Percentiles rank a stretch among this genome's conserved stretches.
phyloP scores from a whole-genome alignment of 2,113 vertebrate species.

The Paedocypris sp. region DNA sequence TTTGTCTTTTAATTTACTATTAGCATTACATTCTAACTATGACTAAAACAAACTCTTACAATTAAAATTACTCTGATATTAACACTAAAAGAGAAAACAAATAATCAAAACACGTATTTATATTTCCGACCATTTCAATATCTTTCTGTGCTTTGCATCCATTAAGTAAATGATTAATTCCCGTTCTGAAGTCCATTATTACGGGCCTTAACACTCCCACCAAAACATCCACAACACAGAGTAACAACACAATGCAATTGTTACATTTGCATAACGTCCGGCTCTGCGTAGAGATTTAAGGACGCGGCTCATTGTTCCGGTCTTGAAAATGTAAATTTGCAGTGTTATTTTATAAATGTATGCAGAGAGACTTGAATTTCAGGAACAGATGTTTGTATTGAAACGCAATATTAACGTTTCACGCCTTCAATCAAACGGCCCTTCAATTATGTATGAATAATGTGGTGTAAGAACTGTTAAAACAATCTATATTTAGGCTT shows the following conservation, averaged over 20 bases:
- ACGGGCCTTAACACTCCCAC: not conserved
- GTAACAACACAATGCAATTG: not conserved
- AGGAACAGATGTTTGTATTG: constrained; percentile 22
- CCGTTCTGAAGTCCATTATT: not conserved
- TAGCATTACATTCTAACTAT: too few relatives aligned
- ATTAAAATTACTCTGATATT: too few relatives aligned
- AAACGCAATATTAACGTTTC: not conserved
- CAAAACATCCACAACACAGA: constrained; percentile 1
- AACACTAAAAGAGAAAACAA: too few relatives aligned
- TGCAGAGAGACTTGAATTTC: constrained; percentile 25
- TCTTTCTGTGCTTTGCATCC: not conserved
- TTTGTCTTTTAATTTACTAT: too few relatives aligned
- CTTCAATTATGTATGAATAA: too few relatives aligned
- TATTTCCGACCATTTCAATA: too few relatives aligned
- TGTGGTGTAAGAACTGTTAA: too few relatives aligned
- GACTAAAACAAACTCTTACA: too few relatives aligned
- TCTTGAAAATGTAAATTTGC: constrained; percentile 43
- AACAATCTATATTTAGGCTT: not conserved
- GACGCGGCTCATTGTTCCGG: constrained; percentile 12
- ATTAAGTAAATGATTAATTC: constrained; percentile 13
- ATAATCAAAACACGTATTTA: too few relatives aligned
- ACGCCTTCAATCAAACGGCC: not conserved
- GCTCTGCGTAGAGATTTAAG: constrained; percentile 14
- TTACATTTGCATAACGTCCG: constrained; percentile 16
- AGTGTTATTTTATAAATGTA: constrained; percentile 35